A percentile compares a stretch with the other conserved stretches of the same genome.
phyloP scores from a whole-genome alignment of 2,113 vertebrate genomes.

The Varanus komodoensis region DNA sequence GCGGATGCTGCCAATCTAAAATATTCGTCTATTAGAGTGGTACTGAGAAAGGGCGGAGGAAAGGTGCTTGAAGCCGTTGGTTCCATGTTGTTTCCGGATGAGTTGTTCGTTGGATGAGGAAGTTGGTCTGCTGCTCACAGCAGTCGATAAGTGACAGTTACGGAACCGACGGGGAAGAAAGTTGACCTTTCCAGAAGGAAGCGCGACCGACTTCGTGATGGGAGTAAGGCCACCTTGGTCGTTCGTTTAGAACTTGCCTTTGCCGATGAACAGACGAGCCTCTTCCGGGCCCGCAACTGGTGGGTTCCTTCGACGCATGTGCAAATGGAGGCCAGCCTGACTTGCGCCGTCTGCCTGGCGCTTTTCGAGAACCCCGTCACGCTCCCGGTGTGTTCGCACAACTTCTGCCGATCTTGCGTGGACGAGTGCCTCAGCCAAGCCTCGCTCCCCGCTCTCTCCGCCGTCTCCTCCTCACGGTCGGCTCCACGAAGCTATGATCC shows the following conservation, averaged over 20 bases:
- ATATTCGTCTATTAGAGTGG: neutral
- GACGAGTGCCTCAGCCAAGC: constrained; percentile 52
- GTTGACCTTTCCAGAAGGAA: neutral
- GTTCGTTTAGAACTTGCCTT: neutral
- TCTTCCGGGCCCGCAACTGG: neutral
- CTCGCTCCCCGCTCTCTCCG: constrained; percentile 1
- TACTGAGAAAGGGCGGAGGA: neutral
- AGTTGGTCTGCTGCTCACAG: neutral
- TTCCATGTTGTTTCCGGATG: neutral
- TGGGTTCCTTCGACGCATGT: neutral
- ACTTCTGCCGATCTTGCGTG: constrained; percentile 74
- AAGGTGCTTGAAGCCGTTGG: neutral
- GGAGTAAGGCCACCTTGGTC: neutral
- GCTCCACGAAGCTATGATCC: constrained; percentile 16
- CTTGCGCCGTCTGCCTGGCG: constrained; percentile 73
- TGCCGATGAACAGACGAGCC: too few species aligned
- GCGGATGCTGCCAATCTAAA: neutral
- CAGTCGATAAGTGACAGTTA: neutral
- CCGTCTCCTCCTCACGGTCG: constrained; percentile 12
- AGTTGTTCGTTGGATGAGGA: neutral
- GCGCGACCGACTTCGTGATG: accelerated
- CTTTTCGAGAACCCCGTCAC: constrained; percentile 74
- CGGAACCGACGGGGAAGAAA: neutral
- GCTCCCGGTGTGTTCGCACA: constrained; percentile 73
- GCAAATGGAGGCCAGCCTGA: constrained; percentile 74